Evolutionary conservation across 2,888 invertebrate species (phyloP), one percentile per base, ranked within the genome.

Genomic region (Andricus curvator): DNA sequence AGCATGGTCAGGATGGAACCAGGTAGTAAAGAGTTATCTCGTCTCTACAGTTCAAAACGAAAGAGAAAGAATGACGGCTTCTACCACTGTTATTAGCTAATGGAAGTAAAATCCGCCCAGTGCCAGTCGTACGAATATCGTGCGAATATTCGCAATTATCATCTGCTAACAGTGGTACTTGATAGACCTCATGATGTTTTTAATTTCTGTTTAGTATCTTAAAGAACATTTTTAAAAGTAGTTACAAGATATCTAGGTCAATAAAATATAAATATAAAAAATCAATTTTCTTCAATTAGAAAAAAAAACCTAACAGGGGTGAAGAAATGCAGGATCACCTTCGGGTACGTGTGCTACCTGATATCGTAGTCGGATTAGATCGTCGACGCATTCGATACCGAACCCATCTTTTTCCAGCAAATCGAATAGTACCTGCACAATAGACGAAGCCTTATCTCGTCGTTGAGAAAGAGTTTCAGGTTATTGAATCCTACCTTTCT

Each of bases 31-130:
- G 77, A 68, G 82, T 83, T 82, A 85, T 83, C 82, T 81, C 77
- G 82, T 83, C 78, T 83, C 66, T 74, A 76, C 44, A 78, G 44
- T 13, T 44, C 15, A 44, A 64, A 44, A 79, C 67, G 78, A 60
- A 77, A 78, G 81, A 84, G 81, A 80, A 82, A 81, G 80, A 62
- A 62, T 64, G 78, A 60, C 51, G 67, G 41, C 67, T 25, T 44
- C 41, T 11, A 22, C 77, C 67, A 74, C 82, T 85, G 87, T 88
- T 89, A 90, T 90, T 90, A 90, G 90, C 90, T 90, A 90, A 90
- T 90, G 90, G 89, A 89, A 85, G 87, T 85, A 84, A 87, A 88
- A 88, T 89, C 85, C 84, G 82, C 79, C 70, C 80, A 66, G 15
- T 66, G 29, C 4, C 66, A 37, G 66, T 56, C 56, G 5, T 56